phyloP scores from a whole-genome alignment of 2,113 vertebrate species.

The Lanius ludovicianus region DNA sequence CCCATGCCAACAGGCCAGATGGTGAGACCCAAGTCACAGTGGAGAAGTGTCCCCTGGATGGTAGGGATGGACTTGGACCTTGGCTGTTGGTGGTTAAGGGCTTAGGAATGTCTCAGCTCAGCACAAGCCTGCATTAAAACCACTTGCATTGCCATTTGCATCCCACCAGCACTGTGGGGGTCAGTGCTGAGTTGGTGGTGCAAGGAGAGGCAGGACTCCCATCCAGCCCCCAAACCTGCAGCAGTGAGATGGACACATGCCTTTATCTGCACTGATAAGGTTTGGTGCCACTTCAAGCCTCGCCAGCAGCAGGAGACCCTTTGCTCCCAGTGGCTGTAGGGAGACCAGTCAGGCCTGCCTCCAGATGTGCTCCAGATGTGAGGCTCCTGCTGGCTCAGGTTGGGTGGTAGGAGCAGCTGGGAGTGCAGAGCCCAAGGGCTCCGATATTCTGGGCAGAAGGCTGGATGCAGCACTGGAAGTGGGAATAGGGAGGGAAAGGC shows the following conservation, averaged over 20 bases:
- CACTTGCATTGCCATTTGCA: neutral
- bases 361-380: neutral
- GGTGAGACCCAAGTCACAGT: fast-evolving
- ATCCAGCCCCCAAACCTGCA: neutral
- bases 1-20: neutral
- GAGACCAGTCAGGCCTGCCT: neutral
- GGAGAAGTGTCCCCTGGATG: neutral
- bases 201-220: neutral
- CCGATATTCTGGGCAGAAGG: fast-evolving
- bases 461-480: neutral
- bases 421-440: neutral
- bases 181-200: fast-evolving
- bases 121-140: neutral
- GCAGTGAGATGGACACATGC: fast-evolving
- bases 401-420: neutral
- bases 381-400: neutral
- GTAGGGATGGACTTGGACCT: neutral
- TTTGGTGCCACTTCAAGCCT: neutral
- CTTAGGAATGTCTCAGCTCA: neutral
- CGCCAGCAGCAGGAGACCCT: fast-evolving
- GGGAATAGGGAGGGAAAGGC: neutral
- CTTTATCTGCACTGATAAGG: fast-evolving
- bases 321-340: neutral
- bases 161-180: fast-evolving
- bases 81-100: neutral